These are phyloP conservation scores for Eidolon dupreanum DNA, from an alignment of 2,797 vertebrate genomes.

Conservation along the genomic window DNA sequence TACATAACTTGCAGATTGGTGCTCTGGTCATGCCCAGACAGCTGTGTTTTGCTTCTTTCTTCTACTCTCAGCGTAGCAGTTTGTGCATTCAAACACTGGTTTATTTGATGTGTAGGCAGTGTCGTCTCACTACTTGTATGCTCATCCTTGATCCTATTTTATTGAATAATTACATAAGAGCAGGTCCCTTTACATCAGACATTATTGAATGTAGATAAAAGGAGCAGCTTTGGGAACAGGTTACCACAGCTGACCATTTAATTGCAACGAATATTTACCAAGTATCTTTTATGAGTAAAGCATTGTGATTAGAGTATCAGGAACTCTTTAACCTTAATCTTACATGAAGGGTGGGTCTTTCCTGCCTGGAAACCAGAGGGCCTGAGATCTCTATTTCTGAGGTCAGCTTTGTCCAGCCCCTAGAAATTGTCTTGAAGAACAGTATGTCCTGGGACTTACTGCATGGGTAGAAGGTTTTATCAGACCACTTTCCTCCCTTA, in stretches of 20 bases:
- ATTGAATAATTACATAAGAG: slow-evolving; percentile 39
- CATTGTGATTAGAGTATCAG: background rate
- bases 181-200: background rate
- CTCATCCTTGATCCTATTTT: slow-evolving; percentile 50
- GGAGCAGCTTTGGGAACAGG: background rate
- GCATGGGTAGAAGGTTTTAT: background rate
- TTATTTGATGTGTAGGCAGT: slow-evolving; percentile 29
- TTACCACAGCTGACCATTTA: background rate
- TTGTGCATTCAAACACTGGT: slow-evolving; percentile 50
- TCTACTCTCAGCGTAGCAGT: background rate
- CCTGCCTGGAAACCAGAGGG: background rate
- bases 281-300: background rate
- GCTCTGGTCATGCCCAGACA: slow-evolving; percentile 36
- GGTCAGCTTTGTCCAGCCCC: background rate
- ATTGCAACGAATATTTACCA: slow-evolving; percentile 53
- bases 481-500: background rate
- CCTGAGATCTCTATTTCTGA: background rate
- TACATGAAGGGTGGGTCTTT: background rate
- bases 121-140: background rate
- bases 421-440: background rate
- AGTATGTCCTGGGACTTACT: background rate
- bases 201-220: background rate
- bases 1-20: slow-evolving; percentile 52
- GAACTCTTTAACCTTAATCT: background rate
- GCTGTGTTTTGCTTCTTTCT: slow-evolving; percentile 65